Evolutionary conservation across 2,888 invertebrate genomes (phyloP), one percentile per base, ranked within the genome.

Genomic region (Pandemis corylana): DNA sequence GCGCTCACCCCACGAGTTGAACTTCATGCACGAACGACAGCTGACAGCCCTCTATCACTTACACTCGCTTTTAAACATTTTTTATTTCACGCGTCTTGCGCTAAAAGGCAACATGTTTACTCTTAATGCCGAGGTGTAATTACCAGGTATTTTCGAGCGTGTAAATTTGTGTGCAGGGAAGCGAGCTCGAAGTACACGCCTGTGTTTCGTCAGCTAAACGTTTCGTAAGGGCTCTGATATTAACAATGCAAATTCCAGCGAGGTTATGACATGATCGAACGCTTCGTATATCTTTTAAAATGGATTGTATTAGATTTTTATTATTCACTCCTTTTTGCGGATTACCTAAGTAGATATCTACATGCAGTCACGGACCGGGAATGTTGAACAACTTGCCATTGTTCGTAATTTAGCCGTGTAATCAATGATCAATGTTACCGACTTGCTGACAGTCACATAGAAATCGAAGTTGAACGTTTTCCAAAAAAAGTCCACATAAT

Each of bases 61-160:
- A 74, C 74, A 69, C 74, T 66, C 72, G 56, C 72, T 51, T 74
- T 72, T 70, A 41, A 69, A 65, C 69, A 70, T 69, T 74, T 59
- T 68, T 73, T 74, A 61, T 65, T 66, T 74, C 74, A 69, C 65
- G 74, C 69, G 49, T 62, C 61, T 61, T 70, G 73, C 74, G 61
- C 69, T 74, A 61, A 66, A 74, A 70, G 65, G 74, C 69, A 61
- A 70, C 61, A 44, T 70, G 69, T 70, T 66, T 61, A 61, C 69
- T 66, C 59, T 56, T 64, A 68, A 71, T 65, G 36, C 69, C 65
- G 42, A 69, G 51, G 59, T 66, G 75, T 75, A 75, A 75, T 75
- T 75, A 75, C 71, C 44, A 67, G 67, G 63, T 75, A 56, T 56
- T 67, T 41, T 63, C 67, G 67, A 75, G 66, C 75, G 62, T 75